Evolutionary conservation across 2,888 invertebrate species (phyloP), one percentile per base, ranked within the genome.

Genomic region (Torymus texanus): DNA sequence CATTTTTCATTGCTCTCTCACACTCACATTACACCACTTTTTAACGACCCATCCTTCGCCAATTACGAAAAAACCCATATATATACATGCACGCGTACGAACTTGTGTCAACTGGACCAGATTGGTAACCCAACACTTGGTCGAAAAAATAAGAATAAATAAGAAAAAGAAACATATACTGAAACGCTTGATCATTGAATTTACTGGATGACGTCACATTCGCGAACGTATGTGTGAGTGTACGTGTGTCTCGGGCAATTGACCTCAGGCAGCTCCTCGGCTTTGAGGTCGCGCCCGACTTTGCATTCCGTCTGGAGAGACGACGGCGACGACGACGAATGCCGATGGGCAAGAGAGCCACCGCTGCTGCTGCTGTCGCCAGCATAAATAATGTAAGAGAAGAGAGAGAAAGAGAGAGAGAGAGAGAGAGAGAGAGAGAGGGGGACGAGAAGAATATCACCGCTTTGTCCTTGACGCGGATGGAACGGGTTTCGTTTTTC

Each of bases 201-300:
- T 71, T 62, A 62, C 24, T 1, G 58, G 14, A 16, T 62, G 72
- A 65, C 65, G 66, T 66, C 65, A 58, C 21, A 2, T 21, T 21
- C 21, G 21, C 21, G 21, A 21, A 21, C 21, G 21, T 2, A 21
- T 21, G 21, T 2, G 21, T 21, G 21, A 2, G 21, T 21, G 21
- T 21, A n/a, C n/a, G 21, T 21, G 53, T 3, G 16, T 53, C 16
- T 21, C 67, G n/a, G 56, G 53, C 41, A 50, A 71, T 79, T 79
- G 78, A 67, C 82, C 84, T 83, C 82, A 81, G 83, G 50, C 80
- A 85, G 83, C 83, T 83, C 29, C 84, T 84, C 82, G 81, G 83
- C 83, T 84, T 81, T 81, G 79, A 81, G 82, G 79, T 82, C 83
- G 81, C 50, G 81, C 79, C 83, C 83, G 84, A 80, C 83, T 85